phyloP scores from a whole-genome alignment of 2,888 invertebrate genomes.

The Drosophila macrothrix region DNA sequence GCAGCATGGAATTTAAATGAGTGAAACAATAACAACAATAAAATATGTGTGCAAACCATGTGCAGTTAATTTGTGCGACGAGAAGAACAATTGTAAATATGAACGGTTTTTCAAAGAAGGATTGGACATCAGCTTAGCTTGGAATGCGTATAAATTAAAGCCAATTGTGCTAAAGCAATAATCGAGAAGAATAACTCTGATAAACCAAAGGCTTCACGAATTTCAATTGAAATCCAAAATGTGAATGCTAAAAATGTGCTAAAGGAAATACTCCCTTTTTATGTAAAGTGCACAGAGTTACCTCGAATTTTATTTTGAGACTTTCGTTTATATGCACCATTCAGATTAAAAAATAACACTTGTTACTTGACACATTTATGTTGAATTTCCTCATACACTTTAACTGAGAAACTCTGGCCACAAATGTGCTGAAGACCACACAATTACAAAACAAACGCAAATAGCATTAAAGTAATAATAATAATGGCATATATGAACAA shows the following conservation, averaged over 20 bases:
- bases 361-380: conserved; percentile 10
- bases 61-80: conserved; percentile 43
- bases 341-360: conserved; percentile 10
- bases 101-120: conserved; percentile 8
- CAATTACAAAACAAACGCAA: conserved; percentile 38
- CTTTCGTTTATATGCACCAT: conserved; percentile 1
- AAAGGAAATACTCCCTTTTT: neutral
- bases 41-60: conserved; percentile 57
- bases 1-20: conserved; percentile 68
- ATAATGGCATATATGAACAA: conserved; percentile 24
- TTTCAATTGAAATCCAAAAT: conserved; percentile 16
- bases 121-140: neutral
- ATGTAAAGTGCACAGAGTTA: neutral
- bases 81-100: conserved; percentile 34
- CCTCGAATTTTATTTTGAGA: neutral
- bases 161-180: conserved; percentile 2
- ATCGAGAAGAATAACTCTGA: conserved; percentile 21
- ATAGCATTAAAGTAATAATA: conserved; percentile 54
- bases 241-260: neutral
- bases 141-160: conserved; percentile 19
- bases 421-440: conserved; percentile 40
- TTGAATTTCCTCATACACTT: conserved; percentile 44
- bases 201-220: neutral
- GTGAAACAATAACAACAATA: conserved; percentile 43
- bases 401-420: conserved; percentile 27